These are phyloP conservation scores for Scalopus aquaticus DNA, from an alignment of 2,113 vertebrate species.

Conservation along the genomic window DNA sequence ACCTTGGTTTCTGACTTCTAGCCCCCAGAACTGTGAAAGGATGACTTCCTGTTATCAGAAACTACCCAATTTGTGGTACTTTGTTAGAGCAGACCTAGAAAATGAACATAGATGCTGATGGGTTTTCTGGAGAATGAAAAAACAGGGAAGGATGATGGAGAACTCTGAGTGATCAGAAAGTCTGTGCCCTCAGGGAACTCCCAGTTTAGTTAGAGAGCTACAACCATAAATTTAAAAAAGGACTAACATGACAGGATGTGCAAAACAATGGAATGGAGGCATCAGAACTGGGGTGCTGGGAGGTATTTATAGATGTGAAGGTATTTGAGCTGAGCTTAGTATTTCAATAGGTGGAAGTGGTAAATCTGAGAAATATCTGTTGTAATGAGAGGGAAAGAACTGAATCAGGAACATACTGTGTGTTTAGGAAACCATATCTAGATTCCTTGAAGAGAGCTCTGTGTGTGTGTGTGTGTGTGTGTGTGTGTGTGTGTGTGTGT, in stretches of 20 bases:
- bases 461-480: not conserved
- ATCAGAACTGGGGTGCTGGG: not conserved
- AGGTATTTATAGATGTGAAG: not conserved
- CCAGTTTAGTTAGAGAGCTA: not conserved
- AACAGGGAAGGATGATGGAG: not conserved
- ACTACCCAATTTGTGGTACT: not conserved
- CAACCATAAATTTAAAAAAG: not conserved
- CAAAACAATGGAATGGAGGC: not conserved
- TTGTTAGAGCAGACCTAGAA: not conserved
- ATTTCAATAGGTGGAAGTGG: not conserved
- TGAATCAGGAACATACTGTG: not conserved
- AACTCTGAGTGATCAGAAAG: not conserved
- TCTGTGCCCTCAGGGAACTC: not conserved
- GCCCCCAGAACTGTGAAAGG: not conserved
- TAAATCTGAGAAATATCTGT: not conserved
- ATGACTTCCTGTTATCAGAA: not conserved
- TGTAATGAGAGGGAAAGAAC: not conserved
- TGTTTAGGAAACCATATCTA: not conserved
- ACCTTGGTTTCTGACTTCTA: not conserved
- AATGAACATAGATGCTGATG: not conserved
- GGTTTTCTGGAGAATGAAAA: constrained; percentile 14
- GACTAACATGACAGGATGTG: not conserved
- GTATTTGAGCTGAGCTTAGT: not conserved
- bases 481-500: not conserved
- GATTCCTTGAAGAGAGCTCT: not conserved